Conservation (phyloP, 2,888 invertebrate genomes). For the Cantharis lateralis region DNA sequence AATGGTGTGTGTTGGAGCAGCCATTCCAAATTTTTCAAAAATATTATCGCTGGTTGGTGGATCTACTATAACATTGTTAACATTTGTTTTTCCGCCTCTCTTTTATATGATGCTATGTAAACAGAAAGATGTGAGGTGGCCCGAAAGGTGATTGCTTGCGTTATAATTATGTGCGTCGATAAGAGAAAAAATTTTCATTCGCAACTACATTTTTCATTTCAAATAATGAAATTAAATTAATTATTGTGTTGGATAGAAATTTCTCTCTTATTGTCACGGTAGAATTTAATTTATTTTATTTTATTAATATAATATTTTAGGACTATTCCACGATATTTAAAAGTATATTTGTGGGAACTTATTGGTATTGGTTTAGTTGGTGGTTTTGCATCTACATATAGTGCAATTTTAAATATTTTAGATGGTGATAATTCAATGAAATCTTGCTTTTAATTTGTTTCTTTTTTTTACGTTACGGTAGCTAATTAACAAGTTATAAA, state of each 20-base stretch:
- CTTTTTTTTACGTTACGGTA: not conserved
- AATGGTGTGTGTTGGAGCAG: conserved; percentile 69
- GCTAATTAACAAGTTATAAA: not conserved
- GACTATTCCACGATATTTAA: conserved; percentile 61
- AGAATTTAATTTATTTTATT: not conserved
- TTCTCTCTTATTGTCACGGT: not conserved
- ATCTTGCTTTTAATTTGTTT: not conserved
- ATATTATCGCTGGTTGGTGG: conserved; percentile 72
- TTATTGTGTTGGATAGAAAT: not conserved
- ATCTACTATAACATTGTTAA: conserved; percentile 69
- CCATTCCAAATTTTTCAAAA: conserved; percentile 70
- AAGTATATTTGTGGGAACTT: conserved; percentile 66
- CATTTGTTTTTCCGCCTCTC: conserved; percentile 69
- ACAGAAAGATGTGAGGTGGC: conserved; percentile 56
- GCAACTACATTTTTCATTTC: no score
- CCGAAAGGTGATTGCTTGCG: conserved; percentile 55
- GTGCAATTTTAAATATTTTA: conserved; percentile 63
- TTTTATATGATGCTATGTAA: conserved; percentile 68
- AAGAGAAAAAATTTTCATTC: no score
- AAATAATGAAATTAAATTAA: not conserved
- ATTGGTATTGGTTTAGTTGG: conserved; percentile 65
- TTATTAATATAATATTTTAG: conserved; percentile 49
- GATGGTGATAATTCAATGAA: conserved; percentile 16
- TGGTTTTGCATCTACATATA: conserved; percentile 65
- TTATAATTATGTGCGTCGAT: not conserved